These are phyloP conservation scores for Caenorhabditis parvicauda DNA, from an alignment of 2,888 invertebrate genomes.

Conservation along the genomic window DNA sequence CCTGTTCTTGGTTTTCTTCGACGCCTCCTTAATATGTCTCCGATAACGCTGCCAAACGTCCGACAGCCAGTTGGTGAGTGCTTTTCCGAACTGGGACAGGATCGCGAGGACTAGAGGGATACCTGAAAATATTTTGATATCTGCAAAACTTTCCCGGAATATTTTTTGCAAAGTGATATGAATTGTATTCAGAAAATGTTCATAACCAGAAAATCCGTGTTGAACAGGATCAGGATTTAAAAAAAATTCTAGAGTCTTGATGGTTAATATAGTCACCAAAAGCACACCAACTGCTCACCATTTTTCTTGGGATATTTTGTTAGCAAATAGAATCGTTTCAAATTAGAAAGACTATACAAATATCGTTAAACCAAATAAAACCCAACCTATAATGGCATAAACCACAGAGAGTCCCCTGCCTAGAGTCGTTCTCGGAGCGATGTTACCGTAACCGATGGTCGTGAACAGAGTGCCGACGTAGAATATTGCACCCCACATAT, in stretches of 20 bases:
- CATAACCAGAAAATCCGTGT: no score
- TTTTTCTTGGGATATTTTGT: no score
- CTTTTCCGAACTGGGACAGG: constrained; percentile 83
- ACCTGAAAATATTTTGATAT: no score
- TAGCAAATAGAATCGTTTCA: no score
- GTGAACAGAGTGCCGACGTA: constrained; percentile 66
- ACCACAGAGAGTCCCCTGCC: constrained; percentile 84
- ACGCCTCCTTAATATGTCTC: constrained; percentile 23
- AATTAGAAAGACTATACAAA: background rate
- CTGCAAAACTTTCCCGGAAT: no score
- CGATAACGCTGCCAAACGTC: constrained; percentile 38
- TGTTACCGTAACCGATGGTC: constrained; percentile 77
- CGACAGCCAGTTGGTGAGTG: constrained; percentile 63
- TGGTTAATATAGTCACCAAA: no score
- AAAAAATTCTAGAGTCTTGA: no score
- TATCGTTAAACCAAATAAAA: constrained; percentile 70
- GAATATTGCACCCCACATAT: constrained; percentile 65
- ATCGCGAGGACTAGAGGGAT: constrained; percentile 85
- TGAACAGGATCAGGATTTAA: no score
- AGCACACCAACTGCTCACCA: no score
- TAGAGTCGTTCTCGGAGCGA: constrained; percentile 81
- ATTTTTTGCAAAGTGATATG: no score
- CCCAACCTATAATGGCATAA: constrained; percentile 84
- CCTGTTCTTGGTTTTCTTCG: constrained; percentile 21
- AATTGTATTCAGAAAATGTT: no score